A percentile compares a stretch with the other conserved stretches of the same genome.
Conservation (phyloP, 2,113 vertebrate genomes). For the Phalacrocorax pelagicus region DNA sequence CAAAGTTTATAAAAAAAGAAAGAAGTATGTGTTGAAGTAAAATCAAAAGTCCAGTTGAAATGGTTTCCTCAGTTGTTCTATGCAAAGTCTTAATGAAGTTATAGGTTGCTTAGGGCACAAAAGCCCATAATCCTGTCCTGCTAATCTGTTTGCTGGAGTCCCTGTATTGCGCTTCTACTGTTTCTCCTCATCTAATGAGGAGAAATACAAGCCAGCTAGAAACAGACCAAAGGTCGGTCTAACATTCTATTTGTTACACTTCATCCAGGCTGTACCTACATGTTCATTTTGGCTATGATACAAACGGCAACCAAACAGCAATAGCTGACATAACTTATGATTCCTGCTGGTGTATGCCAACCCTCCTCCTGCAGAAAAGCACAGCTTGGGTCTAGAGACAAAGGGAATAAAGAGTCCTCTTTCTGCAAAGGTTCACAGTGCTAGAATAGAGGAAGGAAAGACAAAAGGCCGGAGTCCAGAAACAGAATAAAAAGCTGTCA, state of each 20-base stretch:
- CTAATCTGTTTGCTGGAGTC: not conserved
- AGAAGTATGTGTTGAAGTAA: not conserved
- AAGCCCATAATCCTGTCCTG: not conserved
- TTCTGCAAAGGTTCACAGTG: not conserved
- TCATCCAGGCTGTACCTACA: not conserved
- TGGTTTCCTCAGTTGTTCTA: not conserved
- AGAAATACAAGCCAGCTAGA: not conserved
- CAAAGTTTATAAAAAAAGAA: not conserved
- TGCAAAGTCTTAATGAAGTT: not conserved
- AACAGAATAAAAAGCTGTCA: not conserved
- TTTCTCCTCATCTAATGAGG: not conserved
- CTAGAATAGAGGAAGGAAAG: not conserved
- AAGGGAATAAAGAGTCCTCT: not conserved
- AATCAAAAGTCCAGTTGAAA: not conserved
- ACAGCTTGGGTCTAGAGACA: not conserved
- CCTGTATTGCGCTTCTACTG: not conserved
- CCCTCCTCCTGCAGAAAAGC: not conserved
- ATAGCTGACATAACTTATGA: not conserved
- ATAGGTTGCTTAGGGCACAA: rapidly evolving
- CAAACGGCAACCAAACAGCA: not conserved
- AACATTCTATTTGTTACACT: not conserved
- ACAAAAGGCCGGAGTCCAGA: not conserved
- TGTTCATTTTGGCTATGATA: not conserved
- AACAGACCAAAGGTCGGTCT: not conserved
- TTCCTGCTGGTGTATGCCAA: not conserved